Evolutionary conservation across 2,888 invertebrate genomes (phyloP).

Genomic region (Reticulitermes lucifugus): DNA sequence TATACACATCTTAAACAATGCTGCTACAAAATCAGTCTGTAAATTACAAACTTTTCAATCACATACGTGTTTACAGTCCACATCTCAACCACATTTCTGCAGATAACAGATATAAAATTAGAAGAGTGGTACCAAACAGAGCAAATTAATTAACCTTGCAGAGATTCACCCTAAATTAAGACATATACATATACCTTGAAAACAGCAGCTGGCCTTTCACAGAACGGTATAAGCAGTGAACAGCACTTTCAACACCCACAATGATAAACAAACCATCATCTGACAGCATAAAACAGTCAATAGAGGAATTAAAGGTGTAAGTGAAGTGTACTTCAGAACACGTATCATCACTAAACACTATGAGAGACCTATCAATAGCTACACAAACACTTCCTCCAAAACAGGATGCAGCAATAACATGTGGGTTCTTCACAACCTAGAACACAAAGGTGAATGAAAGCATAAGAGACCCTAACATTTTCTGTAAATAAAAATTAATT

Average conservation of each 20-base stretch:
- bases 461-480: neutral
- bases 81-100: no score
- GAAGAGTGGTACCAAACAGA: no score
- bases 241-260: constrained; percentile 56
- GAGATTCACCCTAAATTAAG: no score
- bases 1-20: no score
- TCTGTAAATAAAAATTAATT: neutral
- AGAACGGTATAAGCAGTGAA: constrained; percentile 59
- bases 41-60: no score
- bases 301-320: constrained; percentile 57
- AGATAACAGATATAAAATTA: no score
- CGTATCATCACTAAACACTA: constrained; percentile 59
- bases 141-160: no score
- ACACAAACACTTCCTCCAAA: constrained; percentile 57
- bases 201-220: constrained; percentile 56
- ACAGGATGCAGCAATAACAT: constrained; percentile 56
- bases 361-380: constrained; percentile 60
- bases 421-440: constrained; percentile 55
- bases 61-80: no score
- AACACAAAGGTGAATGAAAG: neutral
- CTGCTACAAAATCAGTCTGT: no score
- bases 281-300: constrained; percentile 59
- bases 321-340: constrained; percentile 58
- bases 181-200: neutral
- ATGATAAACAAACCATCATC: constrained; percentile 58